phyloP scores from a whole-genome alignment of 2,888 invertebrate genomes.

The Phengaris alcon region DNA sequence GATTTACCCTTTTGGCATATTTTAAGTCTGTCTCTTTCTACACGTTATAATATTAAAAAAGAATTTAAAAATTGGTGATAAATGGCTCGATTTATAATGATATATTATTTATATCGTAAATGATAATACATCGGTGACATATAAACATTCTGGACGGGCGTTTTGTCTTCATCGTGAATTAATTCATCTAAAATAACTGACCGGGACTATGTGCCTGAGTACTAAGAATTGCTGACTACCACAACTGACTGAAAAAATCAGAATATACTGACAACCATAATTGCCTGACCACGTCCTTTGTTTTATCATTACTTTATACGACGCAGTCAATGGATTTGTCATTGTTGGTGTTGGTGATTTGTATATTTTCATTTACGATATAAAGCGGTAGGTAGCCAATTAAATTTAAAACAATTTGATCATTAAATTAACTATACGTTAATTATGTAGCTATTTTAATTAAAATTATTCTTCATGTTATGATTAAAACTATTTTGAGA shows the following conservation, averaged over 20 bases:
- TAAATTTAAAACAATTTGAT: constrained; percentile 47
- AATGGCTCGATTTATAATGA: constrained; percentile 11
- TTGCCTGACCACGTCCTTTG: not conserved
- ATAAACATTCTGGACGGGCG: no score
- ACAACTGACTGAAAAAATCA: not conserved
- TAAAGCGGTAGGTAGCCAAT: constrained; percentile 63
- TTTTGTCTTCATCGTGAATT: not conserved
- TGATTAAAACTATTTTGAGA: not conserved
- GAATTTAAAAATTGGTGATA: constrained; percentile 26
- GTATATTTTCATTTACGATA: constrained; percentile 50
- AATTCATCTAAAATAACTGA: not conserved
- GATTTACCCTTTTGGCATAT: not conserved
- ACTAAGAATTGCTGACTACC: no score
- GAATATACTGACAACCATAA: not conserved
- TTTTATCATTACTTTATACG: no score
- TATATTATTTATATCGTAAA: constrained; percentile 11
- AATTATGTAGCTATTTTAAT: not conserved
- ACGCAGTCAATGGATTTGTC: no score
- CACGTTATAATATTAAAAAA: constrained; percentile 9
- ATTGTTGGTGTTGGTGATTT: no score
- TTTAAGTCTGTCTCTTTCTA: constrained; percentile 14
- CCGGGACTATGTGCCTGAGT: not conserved
- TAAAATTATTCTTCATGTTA: not conserved
- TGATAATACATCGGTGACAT: not conserved
- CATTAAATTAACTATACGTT: constrained; percentile 39